A percentile compares a stretch with the other conserved stretches of the same genome.
phyloP scores from a whole-genome alignment of 2,888 invertebrate genomes.

The Bellardia pandia region DNA sequence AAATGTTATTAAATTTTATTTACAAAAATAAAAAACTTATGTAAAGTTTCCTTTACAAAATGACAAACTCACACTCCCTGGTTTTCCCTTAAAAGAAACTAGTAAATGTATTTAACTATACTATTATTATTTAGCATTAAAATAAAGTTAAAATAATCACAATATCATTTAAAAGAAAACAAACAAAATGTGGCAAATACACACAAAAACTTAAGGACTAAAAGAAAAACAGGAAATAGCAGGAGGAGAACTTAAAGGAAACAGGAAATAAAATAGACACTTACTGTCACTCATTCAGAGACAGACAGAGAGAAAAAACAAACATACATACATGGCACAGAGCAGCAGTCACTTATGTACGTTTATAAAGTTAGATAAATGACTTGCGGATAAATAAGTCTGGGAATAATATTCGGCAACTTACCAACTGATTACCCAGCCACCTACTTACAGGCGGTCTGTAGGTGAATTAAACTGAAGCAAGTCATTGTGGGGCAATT shows the following conservation, averaged over 20 bases:
- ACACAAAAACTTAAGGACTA: not conserved
- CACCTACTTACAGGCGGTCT: too few species aligned
- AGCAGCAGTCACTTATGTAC: not conserved
- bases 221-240: not conserved
- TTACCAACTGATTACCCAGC: too few species aligned
- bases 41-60: too few species aligned
- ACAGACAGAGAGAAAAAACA: not conserved
- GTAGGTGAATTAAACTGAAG: too few species aligned
- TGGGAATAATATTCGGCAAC: too few species aligned
- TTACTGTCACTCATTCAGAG: not conserved
- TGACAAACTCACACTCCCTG: not conserved
- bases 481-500: too few species aligned
- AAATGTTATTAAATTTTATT: too few species aligned
- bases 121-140: not conserved
- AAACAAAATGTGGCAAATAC: not conserved
- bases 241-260: not conserved
- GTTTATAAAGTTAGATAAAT: too few species aligned
- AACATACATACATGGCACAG: not conserved
- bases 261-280: constrained; percentile 47
- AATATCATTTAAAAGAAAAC: not conserved
- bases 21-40: too few species aligned
- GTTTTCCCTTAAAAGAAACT: not conserved
- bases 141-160: not conserved
- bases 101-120: too few species aligned
- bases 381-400: too few species aligned